phyloP scores from a whole-genome alignment of 2,888 invertebrate species.

The Pseudococcus jackbeardsleyi region DNA sequence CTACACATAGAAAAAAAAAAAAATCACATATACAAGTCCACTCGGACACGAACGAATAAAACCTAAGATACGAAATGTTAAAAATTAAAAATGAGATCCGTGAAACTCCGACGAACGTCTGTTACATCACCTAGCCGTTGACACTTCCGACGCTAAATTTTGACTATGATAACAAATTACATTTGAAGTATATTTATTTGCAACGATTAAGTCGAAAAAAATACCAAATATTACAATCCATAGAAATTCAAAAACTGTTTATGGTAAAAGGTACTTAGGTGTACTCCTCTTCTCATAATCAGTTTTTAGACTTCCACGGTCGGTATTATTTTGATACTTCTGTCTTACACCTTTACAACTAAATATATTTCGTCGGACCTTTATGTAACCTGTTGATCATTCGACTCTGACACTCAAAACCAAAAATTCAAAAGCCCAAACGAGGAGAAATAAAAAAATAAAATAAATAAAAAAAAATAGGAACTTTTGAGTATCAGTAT shows the following conservation, averaged over 20 bases:
- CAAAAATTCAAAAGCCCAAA: not conserved
- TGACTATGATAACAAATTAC: not conserved
- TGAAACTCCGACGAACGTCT: not conserved
- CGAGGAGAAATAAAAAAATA: constrained; percentile 19
- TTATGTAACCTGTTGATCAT: not conserved
- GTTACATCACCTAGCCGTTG: not conserved
- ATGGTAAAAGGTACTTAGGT: too few species aligned
- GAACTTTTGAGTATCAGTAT: constrained; percentile 38
- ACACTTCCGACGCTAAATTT: not conserved
- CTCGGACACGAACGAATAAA: not conserved
- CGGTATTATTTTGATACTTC: too few species aligned
- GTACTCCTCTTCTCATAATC: too few species aligned
- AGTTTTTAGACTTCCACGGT: too few species aligned
- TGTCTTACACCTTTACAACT: too few species aligned
- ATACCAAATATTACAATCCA: too few species aligned
- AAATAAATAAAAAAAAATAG: constrained; percentile 27
- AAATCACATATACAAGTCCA: too few species aligned
- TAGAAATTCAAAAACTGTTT: too few species aligned
- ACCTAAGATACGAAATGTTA: not conserved
- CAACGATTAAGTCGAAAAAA: too few species aligned
- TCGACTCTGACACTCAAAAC: not conserved
- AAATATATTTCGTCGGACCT: too few species aligned
- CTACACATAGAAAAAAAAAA: not conserved
- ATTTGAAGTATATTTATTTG: too few species aligned
- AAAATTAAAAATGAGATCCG: constrained; percentile 31